Percentiles rank a stretch among this genome's conserved stretches.
Conservation (phyloP, 2,888 invertebrate species). For the Phorcus lineatus region DNA sequence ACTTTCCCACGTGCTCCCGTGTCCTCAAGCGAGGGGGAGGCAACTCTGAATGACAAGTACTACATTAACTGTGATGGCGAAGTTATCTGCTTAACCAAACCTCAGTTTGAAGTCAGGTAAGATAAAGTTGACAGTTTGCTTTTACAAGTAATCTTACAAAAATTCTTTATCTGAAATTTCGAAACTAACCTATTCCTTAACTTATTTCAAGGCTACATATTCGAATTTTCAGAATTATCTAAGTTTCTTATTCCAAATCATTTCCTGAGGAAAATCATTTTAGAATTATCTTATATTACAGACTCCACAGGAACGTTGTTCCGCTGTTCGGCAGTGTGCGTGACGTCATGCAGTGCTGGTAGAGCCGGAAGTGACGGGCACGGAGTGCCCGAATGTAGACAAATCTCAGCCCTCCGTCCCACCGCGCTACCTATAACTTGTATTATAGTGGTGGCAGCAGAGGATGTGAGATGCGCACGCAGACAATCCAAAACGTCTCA, state of each 20-base stretch:
- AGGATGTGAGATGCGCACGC: not conserved
- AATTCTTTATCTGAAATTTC: too few species aligned
- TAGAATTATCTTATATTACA: not conserved
- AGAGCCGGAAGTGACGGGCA: not conserved
- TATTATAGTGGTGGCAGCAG: not conserved
- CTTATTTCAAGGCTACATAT: too few species aligned
- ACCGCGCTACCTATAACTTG: not conserved
- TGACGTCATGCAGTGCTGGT: slow-evolving; percentile 16
- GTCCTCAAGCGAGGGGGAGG: slow-evolving; percentile 38
- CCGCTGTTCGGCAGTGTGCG: slow-evolving; percentile 35
- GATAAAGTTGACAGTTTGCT: not conserved
- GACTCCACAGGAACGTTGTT: slow-evolving; percentile 35
- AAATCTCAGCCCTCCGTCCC: not conserved
- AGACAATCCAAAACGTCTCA: not conserved
- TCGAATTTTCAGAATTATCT: too few species aligned
- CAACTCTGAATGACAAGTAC: slow-evolving; percentile 44
- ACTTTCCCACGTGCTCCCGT: slow-evolving; percentile 43
- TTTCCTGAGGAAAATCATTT: too few species aligned
- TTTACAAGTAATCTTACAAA: too few species aligned
- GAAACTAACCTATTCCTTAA: too few species aligned
- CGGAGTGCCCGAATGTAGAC: not conserved
- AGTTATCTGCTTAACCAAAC: slow-evolving; percentile 47
- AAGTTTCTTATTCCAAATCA: too few species aligned
- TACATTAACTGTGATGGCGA: slow-evolving; percentile 68
- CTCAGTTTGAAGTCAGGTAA: slow-evolving; percentile 57